Conservation (phyloP, 2,113 vertebrate species). For the Zapus hudsonius region DNA sequence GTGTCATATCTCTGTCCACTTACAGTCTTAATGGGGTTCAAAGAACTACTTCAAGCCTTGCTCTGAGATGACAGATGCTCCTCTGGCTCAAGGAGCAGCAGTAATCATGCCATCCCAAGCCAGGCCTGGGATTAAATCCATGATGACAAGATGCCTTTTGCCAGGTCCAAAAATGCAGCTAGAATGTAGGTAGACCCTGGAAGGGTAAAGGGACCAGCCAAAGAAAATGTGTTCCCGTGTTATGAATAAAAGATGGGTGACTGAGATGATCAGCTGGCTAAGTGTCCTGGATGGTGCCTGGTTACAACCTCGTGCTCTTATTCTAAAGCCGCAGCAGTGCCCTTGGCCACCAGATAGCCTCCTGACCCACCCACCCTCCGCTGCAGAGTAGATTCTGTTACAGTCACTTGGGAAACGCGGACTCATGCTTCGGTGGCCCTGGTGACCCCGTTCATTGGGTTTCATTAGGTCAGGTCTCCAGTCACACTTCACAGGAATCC, state of each 20-base stretch:
- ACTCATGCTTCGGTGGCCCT: conserved; percentile 44
- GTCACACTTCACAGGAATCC: conserved; percentile 35
- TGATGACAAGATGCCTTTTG: neutral
- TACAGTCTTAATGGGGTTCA: neutral
- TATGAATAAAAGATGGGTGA: conserved; percentile 63
- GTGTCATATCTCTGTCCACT: neutral
- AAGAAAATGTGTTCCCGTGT: neutral
- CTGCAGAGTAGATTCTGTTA: conserved; percentile 52
- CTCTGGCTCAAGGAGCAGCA: neutral
- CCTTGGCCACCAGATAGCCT: conserved; percentile 57
- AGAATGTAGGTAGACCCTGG: neutral
- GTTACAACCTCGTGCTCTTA: conserved; percentile 25
- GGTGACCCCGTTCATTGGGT: neutral
- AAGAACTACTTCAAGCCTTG: neutral
- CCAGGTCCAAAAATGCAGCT: neutral
- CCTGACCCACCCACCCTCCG: neutral
- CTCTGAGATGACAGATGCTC: neutral
- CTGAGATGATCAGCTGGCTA: conserved; percentile 30
- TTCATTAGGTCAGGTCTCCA: conserved; percentile 43
- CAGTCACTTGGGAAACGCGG: neutral
- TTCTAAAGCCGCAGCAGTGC: conserved; percentile 19
- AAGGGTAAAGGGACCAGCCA: neutral
- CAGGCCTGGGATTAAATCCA: fast-evolving
- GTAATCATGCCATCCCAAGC: fast-evolving
- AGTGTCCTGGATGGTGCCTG: neutral